These are phyloP conservation scores for Pollenia griseotomentosa DNA, from an alignment of 2,888 invertebrate species.

Conservation along the genomic window DNA sequence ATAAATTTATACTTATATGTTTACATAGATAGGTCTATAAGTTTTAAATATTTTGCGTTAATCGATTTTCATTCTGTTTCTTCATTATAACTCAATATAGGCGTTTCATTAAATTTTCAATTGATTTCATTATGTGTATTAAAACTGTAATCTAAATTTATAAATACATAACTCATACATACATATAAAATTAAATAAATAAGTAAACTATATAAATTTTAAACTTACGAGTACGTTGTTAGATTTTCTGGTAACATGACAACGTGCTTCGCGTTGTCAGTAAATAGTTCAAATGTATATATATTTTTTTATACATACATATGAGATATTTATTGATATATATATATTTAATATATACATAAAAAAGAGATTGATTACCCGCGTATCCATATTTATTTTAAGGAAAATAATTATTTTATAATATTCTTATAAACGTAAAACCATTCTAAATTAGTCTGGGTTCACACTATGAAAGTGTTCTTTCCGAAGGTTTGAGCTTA, in stretches of 20 bases:
- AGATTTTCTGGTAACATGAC: neutral
- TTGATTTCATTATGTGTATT: constrained; percentile 57
- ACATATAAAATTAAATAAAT: constrained; percentile 11
- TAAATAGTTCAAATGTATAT: too few relatives aligned
- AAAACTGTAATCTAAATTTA: constrained; percentile 18
- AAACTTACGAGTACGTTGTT: constrained; percentile 10
- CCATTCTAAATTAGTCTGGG: too few relatives aligned
- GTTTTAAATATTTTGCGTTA: neutral
- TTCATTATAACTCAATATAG: neutral
- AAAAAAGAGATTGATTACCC: too few relatives aligned
- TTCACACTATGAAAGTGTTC: too few relatives aligned
- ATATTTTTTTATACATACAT: too few relatives aligned
- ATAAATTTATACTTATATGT: neutral
- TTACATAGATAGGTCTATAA: neutral
- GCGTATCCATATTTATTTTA: too few relatives aligned
- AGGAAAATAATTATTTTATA: too few relatives aligned
- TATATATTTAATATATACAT: too few relatives aligned
- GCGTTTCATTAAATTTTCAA: constrained; percentile 62
- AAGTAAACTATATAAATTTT: neutral
- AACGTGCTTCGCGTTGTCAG: too few relatives aligned
- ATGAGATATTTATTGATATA: too few relatives aligned
- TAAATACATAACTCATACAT: constrained; percentile 57
- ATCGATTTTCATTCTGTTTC: neutral
- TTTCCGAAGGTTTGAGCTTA: too few relatives aligned
- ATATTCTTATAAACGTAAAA: too few relatives aligned